Conservation (phyloP, 1,140 invertebrate genomes). For the Bombus turneri region DNA sequence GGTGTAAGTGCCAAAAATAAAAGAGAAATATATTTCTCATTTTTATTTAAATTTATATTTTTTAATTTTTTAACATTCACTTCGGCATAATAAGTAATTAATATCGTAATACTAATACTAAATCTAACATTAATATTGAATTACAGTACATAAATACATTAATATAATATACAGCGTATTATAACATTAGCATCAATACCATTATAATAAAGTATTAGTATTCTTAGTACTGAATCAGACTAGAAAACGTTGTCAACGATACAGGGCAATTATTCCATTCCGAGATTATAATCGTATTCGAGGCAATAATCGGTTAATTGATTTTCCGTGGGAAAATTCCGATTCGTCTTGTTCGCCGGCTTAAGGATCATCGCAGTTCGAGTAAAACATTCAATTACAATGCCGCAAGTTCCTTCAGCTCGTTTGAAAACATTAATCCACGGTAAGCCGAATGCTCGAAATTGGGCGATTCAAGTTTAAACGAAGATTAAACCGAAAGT, state of each 20-base stretch:
- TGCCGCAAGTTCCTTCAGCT: conserved; percentile 55
- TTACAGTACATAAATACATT: neutral
- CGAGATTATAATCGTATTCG: neutral
- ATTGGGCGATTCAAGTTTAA: conserved; percentile 63
- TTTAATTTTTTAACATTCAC: too few species aligned
- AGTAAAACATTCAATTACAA: conserved; percentile 68
- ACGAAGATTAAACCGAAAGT: conserved; percentile 66
- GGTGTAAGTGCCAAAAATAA: too few species aligned
- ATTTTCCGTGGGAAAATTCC: neutral
- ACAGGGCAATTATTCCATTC: neutral
- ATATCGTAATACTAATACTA: too few species aligned
- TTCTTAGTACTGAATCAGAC: neutral
- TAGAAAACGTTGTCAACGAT: neutral
- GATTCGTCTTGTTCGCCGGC: neutral
- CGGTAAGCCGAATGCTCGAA: conserved; percentile 57
- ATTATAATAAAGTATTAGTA: too few species aligned
- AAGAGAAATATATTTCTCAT: too few species aligned
- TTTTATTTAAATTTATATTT: too few species aligned
- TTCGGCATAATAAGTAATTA: too few species aligned
- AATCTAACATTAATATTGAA: neutral
- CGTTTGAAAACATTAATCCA: conserved; percentile 65
- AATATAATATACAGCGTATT: neutral
- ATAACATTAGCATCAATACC: too few species aligned
- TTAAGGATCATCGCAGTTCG: conserved; percentile 30
- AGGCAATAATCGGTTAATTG: neutral